Evolutionary conservation across 2,797 vertebrate species (phyloP).

Genomic region (Sebastes itinus): DNA sequence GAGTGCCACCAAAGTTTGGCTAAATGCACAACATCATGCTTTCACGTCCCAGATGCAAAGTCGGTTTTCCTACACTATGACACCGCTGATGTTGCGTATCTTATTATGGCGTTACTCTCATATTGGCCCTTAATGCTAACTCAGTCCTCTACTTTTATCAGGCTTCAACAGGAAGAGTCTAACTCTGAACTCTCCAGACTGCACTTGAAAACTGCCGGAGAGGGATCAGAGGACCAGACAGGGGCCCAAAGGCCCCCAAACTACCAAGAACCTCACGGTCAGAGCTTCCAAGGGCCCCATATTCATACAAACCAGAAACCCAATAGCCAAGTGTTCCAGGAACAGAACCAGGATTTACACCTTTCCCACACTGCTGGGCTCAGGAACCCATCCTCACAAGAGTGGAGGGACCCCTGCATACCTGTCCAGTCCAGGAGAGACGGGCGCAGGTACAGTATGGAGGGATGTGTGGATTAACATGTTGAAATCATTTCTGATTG

Average conservation of each 20-base stretch:
- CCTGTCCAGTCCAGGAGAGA: conserved; percentile 23
- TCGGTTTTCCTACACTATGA: background rate
- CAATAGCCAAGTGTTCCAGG: conserved; percentile 46
- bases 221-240: conserved; percentile 16
- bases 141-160: background rate
- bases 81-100: background rate
- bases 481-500: background rate
- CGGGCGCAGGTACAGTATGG: conserved; percentile 37
- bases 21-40: background rate
- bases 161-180: conserved; percentile 39
- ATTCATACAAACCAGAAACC: conserved; percentile 2
- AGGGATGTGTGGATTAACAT: background rate
- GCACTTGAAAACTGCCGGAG: conserved; percentile 9
- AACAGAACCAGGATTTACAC: conserved; percentile 72
- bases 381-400: conserved; percentile 31
- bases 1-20: background rate
- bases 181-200: background rate
- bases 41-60: background rate
- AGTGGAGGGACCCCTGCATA: conserved; percentile 46
- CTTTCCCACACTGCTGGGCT: conserved; percentile 48
- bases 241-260: conserved; percentile 38
- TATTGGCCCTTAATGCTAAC: background rate
- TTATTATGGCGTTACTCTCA: background rate
- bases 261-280: conserved; percentile 22
- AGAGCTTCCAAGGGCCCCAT: conserved; percentile 21